These are phyloP conservation scores for Oenanthe melanoleuca DNA, from an alignment of 2,113 vertebrate genomes.

Conservation along the genomic window DNA sequence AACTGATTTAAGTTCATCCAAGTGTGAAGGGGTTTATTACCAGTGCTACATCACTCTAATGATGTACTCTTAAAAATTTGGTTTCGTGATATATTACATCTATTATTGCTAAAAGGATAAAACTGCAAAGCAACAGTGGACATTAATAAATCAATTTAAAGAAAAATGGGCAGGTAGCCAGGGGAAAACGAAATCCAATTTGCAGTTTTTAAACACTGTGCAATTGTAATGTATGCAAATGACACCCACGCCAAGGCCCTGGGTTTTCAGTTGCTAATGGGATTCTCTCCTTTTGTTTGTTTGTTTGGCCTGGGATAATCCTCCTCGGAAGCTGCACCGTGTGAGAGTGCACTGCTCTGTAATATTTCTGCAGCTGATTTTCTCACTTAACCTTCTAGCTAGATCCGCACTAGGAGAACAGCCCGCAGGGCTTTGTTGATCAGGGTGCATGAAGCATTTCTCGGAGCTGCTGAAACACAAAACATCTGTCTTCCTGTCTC, in stretches of 20 bases:
- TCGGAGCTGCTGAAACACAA: neutral
- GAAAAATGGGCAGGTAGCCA: slow-evolving; percentile 76
- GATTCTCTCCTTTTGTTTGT: slow-evolving; percentile 49
- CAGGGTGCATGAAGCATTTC: slow-evolving; percentile 26
- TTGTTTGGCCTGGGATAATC: slow-evolving; percentile 23
- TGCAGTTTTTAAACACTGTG: slow-evolving; percentile 58
- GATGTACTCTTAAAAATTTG: slow-evolving; percentile 88
- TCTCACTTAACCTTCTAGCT: slow-evolving; percentile 64
- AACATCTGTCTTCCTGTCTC: slow-evolving; percentile 18
- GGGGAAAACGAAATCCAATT: slow-evolving; percentile 67
- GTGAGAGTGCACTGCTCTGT: neutral
- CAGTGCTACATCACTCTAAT: slow-evolving; percentile 86
- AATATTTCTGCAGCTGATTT: slow-evolving; percentile 67
- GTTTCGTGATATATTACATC: slow-evolving; percentile 86
- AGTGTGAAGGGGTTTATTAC: slow-evolving; percentile 89
- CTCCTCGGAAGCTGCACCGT: neutral
- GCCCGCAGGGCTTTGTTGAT: slow-evolving; percentile 21
- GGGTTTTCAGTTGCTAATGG: slow-evolving; percentile 38
- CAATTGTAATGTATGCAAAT: slow-evolving; percentile 69
- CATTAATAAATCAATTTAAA: slow-evolving; percentile 86
- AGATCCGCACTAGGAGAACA: slow-evolving; percentile 21
- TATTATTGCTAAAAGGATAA: slow-evolving; percentile 89
- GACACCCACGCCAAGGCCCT: neutral
- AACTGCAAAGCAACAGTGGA: slow-evolving; percentile 81
- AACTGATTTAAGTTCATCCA: slow-evolving; percentile 88